These are phyloP conservation scores for Orthosia gothica DNA, from an alignment of 2,888 invertebrate species.

Conservation along the genomic window DNA sequence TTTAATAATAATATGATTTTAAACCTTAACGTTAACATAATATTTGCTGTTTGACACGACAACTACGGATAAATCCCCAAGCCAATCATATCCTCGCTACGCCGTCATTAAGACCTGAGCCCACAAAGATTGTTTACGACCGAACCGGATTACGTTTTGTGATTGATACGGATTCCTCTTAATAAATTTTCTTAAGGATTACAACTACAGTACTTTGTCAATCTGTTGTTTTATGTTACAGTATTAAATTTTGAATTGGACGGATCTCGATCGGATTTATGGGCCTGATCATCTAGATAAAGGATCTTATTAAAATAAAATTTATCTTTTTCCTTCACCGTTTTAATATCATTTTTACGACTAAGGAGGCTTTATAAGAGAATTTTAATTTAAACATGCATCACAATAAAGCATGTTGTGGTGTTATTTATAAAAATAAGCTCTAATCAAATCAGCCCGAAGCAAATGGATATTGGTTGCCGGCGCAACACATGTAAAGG, in stretches of 20 bases:
- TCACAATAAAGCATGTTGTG: conserved; percentile 65
- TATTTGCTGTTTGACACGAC: background rate
- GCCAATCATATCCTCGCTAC: conserved; percentile 23
- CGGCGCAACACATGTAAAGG: conserved; percentile 88
- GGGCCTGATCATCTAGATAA: conserved; percentile 76
- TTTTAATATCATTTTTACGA: conserved; percentile 76
- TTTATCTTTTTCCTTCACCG: conserved; percentile 74
- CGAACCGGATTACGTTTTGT: conserved; percentile 86
- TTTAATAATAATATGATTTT: background rate
- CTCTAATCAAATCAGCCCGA: conserved; percentile 84
- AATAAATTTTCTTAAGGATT: conserved; percentile 83
- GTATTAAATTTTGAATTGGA: conserved; percentile 81
- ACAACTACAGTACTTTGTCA: conserved; percentile 77
- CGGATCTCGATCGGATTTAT: conserved; percentile 77
- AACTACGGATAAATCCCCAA: background rate
- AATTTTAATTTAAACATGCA: conserved; percentile 65
- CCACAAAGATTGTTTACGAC: conserved; percentile 85
- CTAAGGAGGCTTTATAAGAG: conserved; percentile 61
- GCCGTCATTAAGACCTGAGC: conserved; percentile 45
- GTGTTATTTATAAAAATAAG: conserved; percentile 79
- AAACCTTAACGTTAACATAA: background rate
- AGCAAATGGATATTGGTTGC: conserved; percentile 88
- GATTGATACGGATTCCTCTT: conserved; percentile 88
- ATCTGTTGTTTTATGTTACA: conserved; percentile 81
- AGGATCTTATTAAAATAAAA: conserved; percentile 81